Evolutionary conservation across 2,113 vertebrate species (phyloP).

Genomic region (Cottus gobio): DNA sequence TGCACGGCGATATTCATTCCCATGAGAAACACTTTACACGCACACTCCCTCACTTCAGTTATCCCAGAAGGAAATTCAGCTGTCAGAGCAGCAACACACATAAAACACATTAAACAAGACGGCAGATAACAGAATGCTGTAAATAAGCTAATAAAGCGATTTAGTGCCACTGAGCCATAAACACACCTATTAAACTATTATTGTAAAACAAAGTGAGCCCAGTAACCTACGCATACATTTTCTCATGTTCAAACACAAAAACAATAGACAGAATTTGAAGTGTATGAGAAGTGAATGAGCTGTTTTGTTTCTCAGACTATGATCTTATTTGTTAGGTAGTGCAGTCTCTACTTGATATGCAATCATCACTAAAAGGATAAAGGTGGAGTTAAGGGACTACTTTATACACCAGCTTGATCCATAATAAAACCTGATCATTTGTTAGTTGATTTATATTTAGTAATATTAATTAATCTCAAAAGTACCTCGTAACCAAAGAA

Average conservation of each 20-base stretch:
- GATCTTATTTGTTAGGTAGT: not conserved
- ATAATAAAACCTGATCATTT: not conserved
- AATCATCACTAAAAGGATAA: not conserved
- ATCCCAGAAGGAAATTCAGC: not conserved
- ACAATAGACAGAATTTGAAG: not conserved
- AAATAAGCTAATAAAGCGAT: constrained; percentile 13
- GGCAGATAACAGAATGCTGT: constrained; percentile 4
- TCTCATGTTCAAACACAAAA: not conserved
- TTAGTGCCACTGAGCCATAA: not conserved
- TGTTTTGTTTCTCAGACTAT: not conserved
- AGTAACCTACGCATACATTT: not conserved
- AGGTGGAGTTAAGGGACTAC: not conserved
- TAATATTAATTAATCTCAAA: too few relatives aligned
- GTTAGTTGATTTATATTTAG: not conserved
- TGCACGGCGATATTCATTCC: not conserved
- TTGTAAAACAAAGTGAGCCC: not conserved
- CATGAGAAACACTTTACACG: not conserved
- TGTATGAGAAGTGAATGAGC: not conserved
- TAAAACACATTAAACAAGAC: not conserved
- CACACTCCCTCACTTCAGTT: not conserved
- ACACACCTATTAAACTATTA: not conserved
- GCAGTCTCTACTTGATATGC: not conserved
- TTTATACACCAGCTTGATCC: not conserved
- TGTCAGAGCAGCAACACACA: not conserved
- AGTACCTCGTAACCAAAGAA: not conserved